Percentiles rank a stretch among this genome's conserved stretches.
Conservation (phyloP, 2,797 vertebrate genomes). For the Nannoperca obscura region DNA sequence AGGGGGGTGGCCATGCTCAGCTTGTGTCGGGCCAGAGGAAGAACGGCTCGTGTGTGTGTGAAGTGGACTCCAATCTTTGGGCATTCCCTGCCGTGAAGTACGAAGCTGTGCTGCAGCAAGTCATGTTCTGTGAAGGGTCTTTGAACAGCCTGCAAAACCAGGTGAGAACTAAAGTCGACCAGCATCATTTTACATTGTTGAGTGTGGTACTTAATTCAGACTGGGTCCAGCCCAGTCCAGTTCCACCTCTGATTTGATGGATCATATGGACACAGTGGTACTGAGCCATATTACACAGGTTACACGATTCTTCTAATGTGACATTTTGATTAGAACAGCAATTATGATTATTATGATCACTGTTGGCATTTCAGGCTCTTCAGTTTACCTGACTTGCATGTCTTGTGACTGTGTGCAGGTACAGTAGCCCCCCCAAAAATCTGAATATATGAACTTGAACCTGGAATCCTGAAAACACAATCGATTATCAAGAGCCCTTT, state of each 20-base stretch:
- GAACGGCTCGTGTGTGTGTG: conserved; percentile 55
- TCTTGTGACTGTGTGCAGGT: not conserved
- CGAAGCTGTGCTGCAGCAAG: conserved; percentile 39
- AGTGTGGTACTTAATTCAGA: not conserved
- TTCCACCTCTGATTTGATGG: not conserved
- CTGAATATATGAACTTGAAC: not conserved
- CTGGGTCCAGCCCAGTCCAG: not conserved
- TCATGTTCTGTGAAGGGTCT: conserved; percentile 52
- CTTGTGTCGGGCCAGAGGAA: conserved; percentile 34
- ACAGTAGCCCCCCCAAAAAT: not conserved
- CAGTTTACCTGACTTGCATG: not conserved
- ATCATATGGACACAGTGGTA: not conserved
- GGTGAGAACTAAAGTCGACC: conserved; percentile 47
- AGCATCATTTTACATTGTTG: not conserved
- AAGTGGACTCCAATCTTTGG: conserved; percentile 63
- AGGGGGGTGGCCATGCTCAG: conserved; percentile 36
- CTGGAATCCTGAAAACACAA: not conserved
- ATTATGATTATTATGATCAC: not conserved
- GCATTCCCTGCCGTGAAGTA: conserved; percentile 64
- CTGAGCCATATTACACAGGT: not conserved
- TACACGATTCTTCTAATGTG: not conserved
- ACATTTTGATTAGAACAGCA: not conserved
- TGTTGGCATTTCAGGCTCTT: not conserved
- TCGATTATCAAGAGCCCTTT: not conserved
- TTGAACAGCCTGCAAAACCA: conserved; percentile 43